A percentile compares a stretch with the other conserved stretches of the same genome.
Conservation (phyloP, 23 tunicate genomes). For the Corella eumyota region DNA sequence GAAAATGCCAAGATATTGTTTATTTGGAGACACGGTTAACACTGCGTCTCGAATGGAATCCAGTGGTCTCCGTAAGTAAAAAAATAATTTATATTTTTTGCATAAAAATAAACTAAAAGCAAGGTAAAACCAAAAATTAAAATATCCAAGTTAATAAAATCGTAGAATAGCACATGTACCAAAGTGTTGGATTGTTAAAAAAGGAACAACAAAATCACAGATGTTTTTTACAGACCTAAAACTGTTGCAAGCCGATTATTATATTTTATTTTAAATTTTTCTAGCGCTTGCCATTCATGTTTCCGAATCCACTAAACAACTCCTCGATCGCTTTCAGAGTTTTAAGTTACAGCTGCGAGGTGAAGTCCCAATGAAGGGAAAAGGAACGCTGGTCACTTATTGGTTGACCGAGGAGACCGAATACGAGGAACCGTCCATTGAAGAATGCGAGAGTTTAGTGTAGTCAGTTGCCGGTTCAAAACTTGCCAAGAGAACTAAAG, state of each 20-base stretch:
- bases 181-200: too few species aligned
- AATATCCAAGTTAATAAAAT: too few species aligned
- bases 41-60: constrained; percentile 94
- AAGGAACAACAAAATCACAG: too few species aligned
- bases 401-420: constrained; percentile 64
- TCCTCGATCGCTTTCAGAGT: constrained; percentile 43
- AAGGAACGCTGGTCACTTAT: constrained; percentile 65
- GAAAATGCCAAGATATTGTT: constrained; percentile 96
- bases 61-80: constrained; percentile 76
- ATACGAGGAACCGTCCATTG: constrained; percentile 16
- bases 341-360: constrained; percentile 77
- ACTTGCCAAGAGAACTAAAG: too few species aligned
- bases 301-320: constrained; percentile 60
- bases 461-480: too few species aligned
- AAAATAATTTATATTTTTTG: too few species aligned
- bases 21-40: constrained; percentile 97
- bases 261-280: not conserved
- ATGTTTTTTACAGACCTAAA: too few species aligned
- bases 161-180: too few species aligned
- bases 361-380: constrained; percentile 72
- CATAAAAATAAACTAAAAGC: too few species aligned
- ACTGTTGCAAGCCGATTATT: too few species aligned
- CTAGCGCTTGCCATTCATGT: constrained; percentile 74
- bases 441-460: constrained; percentile 15
- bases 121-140: too few species aligned